Evolutionary conservation across 1,140 invertebrate species (phyloP).

Genomic region (Aphelenchoides avenae): DNA sequence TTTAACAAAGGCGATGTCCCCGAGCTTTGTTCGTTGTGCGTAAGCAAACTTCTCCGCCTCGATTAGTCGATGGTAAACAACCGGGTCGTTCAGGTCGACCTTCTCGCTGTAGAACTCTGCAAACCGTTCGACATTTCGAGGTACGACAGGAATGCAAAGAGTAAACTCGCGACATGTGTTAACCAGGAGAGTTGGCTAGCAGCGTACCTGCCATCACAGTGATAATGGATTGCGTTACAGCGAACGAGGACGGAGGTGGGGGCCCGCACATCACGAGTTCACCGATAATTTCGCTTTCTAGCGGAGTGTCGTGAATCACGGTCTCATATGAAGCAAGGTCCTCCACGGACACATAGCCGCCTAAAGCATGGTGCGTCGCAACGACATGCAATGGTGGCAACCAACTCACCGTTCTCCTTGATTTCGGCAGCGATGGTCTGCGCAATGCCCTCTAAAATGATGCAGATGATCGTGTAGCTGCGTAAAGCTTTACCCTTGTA

Average conservation of each 20-base stretch:
- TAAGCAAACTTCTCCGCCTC: constrained; percentile 90
- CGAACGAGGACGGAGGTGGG: constrained; percentile 58
- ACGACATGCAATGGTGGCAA: too few relatives aligned
- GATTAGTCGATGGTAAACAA: constrained; percentile 75
- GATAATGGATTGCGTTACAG: constrained; percentile 51
- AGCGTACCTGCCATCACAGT: constrained; percentile 46
- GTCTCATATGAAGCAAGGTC: constrained; percentile 60
- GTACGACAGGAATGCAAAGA: too few relatives aligned
- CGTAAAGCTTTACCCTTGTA: constrained; percentile 48
- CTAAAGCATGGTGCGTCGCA: too few relatives aligned
- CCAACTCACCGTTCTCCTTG: constrained; percentile 49
- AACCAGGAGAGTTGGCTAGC: too few relatives aligned
- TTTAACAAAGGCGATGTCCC: constrained; percentile 73
- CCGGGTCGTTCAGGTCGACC: constrained; percentile 42
- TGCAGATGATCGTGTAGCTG: background rate
- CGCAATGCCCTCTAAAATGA: constrained; percentile 46
- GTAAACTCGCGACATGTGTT: too few relatives aligned
- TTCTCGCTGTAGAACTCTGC: constrained; percentile 40
- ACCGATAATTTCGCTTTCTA: constrained; percentile 30
- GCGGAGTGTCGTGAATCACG: constrained; percentile 62
- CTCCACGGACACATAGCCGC: constrained; percentile 48
- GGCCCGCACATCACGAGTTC: constrained; percentile 59
- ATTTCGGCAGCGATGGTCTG: constrained; percentile 56
- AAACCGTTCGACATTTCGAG: constrained; percentile 19
- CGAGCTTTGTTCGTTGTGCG: constrained; percentile 74